Base-by-base conservation (phyloP, 2,888 invertebrate species). In the Thereva nobilitata region DNA sequence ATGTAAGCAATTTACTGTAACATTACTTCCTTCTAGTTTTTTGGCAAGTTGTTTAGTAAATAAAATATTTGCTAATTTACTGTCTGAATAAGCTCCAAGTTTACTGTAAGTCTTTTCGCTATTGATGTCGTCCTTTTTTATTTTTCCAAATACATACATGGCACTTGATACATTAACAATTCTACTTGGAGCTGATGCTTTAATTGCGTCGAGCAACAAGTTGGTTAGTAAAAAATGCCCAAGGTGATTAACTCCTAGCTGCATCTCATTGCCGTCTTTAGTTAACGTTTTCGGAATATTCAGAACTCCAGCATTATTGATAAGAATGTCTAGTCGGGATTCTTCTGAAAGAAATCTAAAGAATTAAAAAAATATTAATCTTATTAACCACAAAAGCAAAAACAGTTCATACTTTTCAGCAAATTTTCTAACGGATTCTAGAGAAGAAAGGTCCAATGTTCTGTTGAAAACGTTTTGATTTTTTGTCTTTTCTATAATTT, bases 1-100 rank as follows among this genome's bases (percentile, higher is more conserved):
- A 75, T 90, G 89, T 2, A 89, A 75, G 66, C 85, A 81, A 77
- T 90, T 89, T 0, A 85, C 85, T 59, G 83, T 86, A 2, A 90
- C 83, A 5, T 84, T 85, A 8, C 71, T 71, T 1, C 68, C 87
- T 85, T 84, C 80, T 45, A 89, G 75, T 76, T 85, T 83, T 67
- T 82, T 82, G 0, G 86, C 84, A 40, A 92, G 80, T 75, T 88
- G 87, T 72, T 80, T 84, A 0, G 88, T 84, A 75, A 91, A 91
- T 38, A 92, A 75, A 44, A 91, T 75, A 76, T 90, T 91, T 0
- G 90, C 90, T 34, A 89, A 79, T 83, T 92, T 91, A 77, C 90
- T 91, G 76, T 87, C 87, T 37, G 79, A 79, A 74, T 91, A 92
- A 0, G 89, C 89, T 67, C 82, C 82, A 0, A 82, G 72, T 0